Base-by-base conservation (phyloP, 2,888 invertebrate species). In the Platynereis dumerilii region DNA sequence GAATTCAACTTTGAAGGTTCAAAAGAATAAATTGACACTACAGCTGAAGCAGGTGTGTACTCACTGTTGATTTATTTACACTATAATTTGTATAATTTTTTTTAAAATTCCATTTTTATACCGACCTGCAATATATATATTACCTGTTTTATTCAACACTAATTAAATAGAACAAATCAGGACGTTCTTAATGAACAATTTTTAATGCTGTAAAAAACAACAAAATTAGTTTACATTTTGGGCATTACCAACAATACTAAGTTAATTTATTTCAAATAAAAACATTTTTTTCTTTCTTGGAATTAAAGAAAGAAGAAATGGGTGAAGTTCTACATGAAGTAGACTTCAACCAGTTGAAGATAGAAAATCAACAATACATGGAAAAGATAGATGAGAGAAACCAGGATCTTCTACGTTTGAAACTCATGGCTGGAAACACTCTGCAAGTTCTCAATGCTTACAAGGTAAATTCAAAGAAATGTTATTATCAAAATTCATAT, bases 321-420 rank as follows among this genome's bases (percentile, higher is more conserved):
- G 84, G 84, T 28, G 84, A 84, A 69, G 82, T 82, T 1, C 71
- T 84, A 34, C 83, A 84, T 72, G 84, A 84, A 66, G 84, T 84
- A n/a, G 84, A 84, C 69, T 84, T 84, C 71, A 80, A 82, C 61
- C 84, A 84, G 69, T 67, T 84, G 67, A 82, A 83, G 74, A 84
- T 84, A 57, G 84, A 84, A 67, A 84, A 84, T 71, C 80, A 80
- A 66, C 84, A 84, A 70, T 84, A 83, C 64, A 71, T 84, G 69
- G 83, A 83, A 70, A 83, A 82, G 70, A 84, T 84, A 22, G 84
- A 84, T 71, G 83, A 84, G 68, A 75, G 83, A 57, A 84, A 84
- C 70, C 79, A 80, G 65, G 84, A 84, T 67, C 69, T 84, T 45
- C 73, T 84, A 27, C 69, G 80, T 22, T 75, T 84, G 22, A 84